Evolutionary conservation across 1,140 invertebrate genomes (phyloP).

Genomic region (Saccostrea glomerata): DNA sequence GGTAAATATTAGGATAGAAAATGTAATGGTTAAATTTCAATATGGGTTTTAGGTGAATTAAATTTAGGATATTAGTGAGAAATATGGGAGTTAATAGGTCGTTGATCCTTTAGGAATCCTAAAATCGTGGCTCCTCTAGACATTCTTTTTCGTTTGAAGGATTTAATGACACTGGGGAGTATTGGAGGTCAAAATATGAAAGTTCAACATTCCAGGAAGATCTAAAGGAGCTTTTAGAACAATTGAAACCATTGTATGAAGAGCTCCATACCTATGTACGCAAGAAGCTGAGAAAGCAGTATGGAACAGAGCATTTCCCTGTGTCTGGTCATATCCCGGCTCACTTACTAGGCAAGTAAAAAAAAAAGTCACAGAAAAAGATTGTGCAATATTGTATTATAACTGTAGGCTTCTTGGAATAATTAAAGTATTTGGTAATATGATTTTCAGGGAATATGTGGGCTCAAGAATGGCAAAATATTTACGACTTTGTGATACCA

Average conservation of each 20-base stretch:
- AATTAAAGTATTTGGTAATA: conserved; percentile 76
- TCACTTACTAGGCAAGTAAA: conserved; percentile 81
- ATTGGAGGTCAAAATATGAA: conserved; percentile 76
- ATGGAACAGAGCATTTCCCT: conserved; percentile 70
- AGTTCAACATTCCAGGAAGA: conserved; percentile 81
- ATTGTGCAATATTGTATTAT: not conserved
- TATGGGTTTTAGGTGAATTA: too few relatives aligned
- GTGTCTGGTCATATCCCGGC: conserved; percentile 74
- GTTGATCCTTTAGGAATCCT: too few relatives aligned
- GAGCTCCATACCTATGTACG: conserved; percentile 93
- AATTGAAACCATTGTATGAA: conserved; percentile 91
- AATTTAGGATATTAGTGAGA: too few relatives aligned
- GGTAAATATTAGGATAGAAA: not conserved
- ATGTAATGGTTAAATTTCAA: too few relatives aligned
- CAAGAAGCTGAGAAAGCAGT: conserved; percentile 86
- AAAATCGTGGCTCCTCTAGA: too few relatives aligned
- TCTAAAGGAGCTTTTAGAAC: conserved; percentile 87
- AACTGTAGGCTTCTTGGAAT: not conserved
- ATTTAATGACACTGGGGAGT: conserved; percentile 85
- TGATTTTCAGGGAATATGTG: conserved; percentile 90
- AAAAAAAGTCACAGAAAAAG: not conserved
- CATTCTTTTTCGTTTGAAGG: conserved; percentile 19
- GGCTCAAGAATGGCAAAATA: conserved; percentile 91
- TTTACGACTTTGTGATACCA: conserved; percentile 67
- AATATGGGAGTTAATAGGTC: too few relatives aligned